Conservation (phyloP, 2,113 vertebrate genomes). For the Corythoichthys haematopterus region DNA sequence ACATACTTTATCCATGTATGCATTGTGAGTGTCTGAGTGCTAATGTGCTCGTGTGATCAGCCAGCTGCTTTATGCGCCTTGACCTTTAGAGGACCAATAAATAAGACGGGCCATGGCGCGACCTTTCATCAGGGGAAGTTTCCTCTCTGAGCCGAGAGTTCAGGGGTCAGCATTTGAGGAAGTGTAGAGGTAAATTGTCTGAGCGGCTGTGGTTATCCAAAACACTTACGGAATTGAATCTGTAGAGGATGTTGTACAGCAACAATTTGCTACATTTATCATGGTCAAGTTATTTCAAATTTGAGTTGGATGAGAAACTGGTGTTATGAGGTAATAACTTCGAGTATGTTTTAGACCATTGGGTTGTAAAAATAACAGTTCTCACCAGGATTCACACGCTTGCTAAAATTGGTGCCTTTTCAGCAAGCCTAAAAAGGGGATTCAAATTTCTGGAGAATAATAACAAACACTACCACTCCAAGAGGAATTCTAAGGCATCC, state of each 20-base stretch:
- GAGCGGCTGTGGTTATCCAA: not conserved
- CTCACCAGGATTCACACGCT: not conserved
- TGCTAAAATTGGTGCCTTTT: not conserved
- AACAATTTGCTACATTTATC: too few relatives aligned
- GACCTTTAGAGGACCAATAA: constrained; percentile 62
- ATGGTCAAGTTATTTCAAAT: not conserved
- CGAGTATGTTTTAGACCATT: not conserved
- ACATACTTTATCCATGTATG: constrained; percentile 21
- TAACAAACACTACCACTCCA: not conserved
- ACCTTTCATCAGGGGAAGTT: constrained; percentile 51
- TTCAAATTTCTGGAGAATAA: not conserved
- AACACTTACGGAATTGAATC: not conserved
- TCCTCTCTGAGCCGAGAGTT: constrained; percentile 32
- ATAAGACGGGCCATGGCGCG: constrained; percentile 29
- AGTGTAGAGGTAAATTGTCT: constrained; percentile 14
- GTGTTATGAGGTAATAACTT: not conserved
- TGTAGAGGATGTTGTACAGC: constrained; percentile 22
- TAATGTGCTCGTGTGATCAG: constrained; percentile 33
- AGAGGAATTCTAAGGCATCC: not conserved
- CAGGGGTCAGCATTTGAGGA: constrained; percentile 39
- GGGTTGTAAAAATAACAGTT: not conserved
- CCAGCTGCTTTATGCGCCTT: constrained; percentile 54
- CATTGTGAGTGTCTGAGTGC: constrained; percentile 25
- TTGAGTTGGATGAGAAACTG: not conserved
- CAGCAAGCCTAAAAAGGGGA: not conserved